A percentile compares a stretch with the other conserved stretches of the same genome.
phyloP scores from a whole-genome alignment of 2,797 vertebrate species.

The Enteromius thamalakanensis region DNA sequence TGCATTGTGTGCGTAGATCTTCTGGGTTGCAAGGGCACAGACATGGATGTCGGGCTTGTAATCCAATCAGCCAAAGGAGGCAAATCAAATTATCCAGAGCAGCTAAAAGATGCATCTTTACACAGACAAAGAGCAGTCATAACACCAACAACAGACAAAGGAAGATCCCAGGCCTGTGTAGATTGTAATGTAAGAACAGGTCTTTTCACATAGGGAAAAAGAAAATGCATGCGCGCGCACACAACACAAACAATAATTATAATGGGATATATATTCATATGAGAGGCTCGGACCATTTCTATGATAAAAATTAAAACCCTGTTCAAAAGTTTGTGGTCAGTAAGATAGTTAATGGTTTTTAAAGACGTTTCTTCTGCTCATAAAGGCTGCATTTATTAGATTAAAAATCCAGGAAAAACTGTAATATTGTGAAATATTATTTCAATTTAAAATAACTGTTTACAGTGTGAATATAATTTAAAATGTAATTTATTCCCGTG shows the following conservation, averaged over 20 bases:
- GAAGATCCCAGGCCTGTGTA: not conserved
- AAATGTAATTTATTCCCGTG: too few relatives aligned
- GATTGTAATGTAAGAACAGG: constrained; percentile 28
- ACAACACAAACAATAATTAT: not conserved
- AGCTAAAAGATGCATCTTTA: constrained; percentile 69
- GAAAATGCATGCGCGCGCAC: not conserved
- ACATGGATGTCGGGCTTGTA: constrained; percentile 78
- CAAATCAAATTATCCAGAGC: constrained; percentile 75
- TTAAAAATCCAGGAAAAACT: too few relatives aligned
- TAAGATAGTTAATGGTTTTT: too few relatives aligned
- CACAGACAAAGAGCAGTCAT: constrained; percentile 42
- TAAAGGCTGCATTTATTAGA: too few relatives aligned
- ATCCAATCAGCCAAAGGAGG: constrained; percentile 71
- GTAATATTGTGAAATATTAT: too few relatives aligned
- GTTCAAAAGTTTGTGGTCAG: too few relatives aligned
- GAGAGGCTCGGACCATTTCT: not conserved
- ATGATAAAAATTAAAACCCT: not conserved
- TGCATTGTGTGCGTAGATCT: constrained; percentile 22
- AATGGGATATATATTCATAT: not conserved
- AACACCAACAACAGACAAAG: constrained; percentile 22
- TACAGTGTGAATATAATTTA: too few relatives aligned
- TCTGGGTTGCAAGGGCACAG: constrained; percentile 65
- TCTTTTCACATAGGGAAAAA: not conserved
- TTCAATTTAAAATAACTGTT: too few relatives aligned
- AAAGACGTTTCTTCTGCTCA: too few relatives aligned